Percentiles rank a stretch among this genome's conserved stretches.
These are phyloP conservation scores for Myathropa florea DNA, from an alignment of 2,888 invertebrate genomes.

Conservation along the genomic window DNA sequence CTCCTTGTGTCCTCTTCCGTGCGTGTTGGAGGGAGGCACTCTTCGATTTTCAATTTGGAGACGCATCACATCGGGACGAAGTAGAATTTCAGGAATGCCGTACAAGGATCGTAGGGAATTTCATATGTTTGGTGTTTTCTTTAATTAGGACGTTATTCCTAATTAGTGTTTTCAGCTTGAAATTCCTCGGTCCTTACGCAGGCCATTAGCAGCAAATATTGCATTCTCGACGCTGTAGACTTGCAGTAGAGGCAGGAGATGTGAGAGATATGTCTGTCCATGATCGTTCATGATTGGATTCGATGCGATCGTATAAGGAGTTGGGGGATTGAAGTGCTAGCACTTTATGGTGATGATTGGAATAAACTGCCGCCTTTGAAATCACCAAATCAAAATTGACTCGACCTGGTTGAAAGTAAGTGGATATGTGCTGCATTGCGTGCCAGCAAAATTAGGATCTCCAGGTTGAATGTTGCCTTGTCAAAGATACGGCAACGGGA, in stretches of 20 bases:
- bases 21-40: constrained; percentile 20
- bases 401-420: too few species aligned
- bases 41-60: constrained; percentile 56
- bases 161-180: constrained; percentile 52
- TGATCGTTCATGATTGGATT: not conserved
- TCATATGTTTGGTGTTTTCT: constrained; percentile 48
- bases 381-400: not conserved
- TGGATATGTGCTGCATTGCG: not conserved
- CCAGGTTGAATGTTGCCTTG: too few species aligned
- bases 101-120: constrained; percentile 63
- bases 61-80: not conserved
- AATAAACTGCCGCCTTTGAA: not conserved
- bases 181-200: constrained; percentile 28
- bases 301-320: not conserved
- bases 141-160: constrained; percentile 68
- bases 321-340: not conserved
- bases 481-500: too few species aligned
- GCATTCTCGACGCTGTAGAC: constrained; percentile 21
- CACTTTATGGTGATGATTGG: not conserved
- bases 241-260: not conserved
- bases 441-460: not conserved
- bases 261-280: not conserved
- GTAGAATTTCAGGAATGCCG: constrained; percentile 43
- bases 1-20: not conserved
- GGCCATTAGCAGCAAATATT: constrained; percentile 40